phyloP scores from a whole-genome alignment of 2,797 vertebrate genomes.

The Toxotes lorentzi region DNA sequence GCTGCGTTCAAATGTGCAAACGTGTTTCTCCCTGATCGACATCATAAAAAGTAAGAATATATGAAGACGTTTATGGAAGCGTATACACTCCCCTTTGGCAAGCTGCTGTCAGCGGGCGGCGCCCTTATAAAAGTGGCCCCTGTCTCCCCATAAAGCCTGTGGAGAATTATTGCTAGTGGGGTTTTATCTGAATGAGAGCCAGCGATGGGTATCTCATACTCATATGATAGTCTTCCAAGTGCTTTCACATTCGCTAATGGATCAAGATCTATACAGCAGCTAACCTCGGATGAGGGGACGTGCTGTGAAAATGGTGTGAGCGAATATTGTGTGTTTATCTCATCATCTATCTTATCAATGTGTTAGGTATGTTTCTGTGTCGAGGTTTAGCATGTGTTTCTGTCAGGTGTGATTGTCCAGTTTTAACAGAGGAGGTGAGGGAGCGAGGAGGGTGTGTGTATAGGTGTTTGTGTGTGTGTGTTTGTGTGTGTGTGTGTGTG shows the following conservation, averaged over 20 bases:
- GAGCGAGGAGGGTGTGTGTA: conserved; percentile 18
- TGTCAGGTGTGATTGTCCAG: conserved; percentile 51
- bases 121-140: conserved; percentile 74
- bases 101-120: conserved; percentile 51
- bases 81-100: conserved; percentile 73
- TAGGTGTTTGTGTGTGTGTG: conserved; percentile 4
- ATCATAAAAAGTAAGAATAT: conserved; percentile 76
- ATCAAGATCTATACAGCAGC: conserved; percentile 41
- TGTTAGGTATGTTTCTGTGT: conserved; percentile 40
- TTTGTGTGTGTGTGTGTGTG: conserved; percentile 17
- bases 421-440: conserved; percentile 27
- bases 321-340: not conserved
- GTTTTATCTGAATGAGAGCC: conserved; percentile 67
- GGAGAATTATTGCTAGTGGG: conserved; percentile 73
- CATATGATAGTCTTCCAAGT: conserved; percentile 66
- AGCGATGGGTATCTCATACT: conserved; percentile 67
- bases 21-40: conserved; percentile 61
- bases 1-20: conserved; percentile 38
- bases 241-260: conserved; percentile 62
- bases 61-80: conserved; percentile 77
- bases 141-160: conserved; percentile 70
- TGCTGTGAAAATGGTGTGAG: conserved; percentile 5
- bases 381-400: conserved; percentile 15
- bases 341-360: too few relatives aligned
- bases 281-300: conserved; percentile 31